Evolutionary conservation across 1,140 invertebrate genomes (phyloP).

Genomic region (Chelonus insularis): DNA sequence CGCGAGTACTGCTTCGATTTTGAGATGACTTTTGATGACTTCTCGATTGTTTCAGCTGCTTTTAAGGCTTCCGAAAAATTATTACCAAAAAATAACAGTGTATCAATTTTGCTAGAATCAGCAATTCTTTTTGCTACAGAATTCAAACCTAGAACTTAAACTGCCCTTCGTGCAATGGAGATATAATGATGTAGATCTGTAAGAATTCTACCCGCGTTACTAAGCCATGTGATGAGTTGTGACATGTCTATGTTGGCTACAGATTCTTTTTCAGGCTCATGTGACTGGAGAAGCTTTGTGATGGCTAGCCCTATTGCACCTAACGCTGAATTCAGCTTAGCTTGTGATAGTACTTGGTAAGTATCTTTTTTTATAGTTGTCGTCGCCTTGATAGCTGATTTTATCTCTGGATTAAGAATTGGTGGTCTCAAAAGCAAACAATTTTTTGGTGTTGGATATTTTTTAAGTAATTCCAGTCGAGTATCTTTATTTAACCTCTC

Average conservation of each 20-base stretch:
- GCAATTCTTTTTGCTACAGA: constrained; percentile 21
- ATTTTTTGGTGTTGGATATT: constrained; percentile 10
- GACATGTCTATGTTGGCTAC: background rate
- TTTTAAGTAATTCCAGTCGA: constrained; percentile 9
- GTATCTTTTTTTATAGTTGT: constrained; percentile 19
- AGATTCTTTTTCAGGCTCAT: background rate
- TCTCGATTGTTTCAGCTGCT: constrained; percentile 27
- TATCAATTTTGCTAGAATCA: constrained; percentile 6
- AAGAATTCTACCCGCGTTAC: constrained; percentile 18
- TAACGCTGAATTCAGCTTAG: constrained; percentile 7
- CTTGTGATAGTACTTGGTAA: constrained; percentile 9
- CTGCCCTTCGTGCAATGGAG: too few species aligned
- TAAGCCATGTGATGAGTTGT: background rate
- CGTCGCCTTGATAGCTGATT: constrained; percentile 2
- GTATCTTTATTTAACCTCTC: constrained; percentile 4
- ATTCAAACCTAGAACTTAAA: too few species aligned
- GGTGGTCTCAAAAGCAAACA: constrained; percentile 12
- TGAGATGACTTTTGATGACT: constrained; percentile 17
- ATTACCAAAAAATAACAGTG: constrained; percentile 22
- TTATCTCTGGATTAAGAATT: constrained; percentile 15
- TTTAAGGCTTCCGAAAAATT: constrained; percentile 27
- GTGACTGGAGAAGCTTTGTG: background rate
- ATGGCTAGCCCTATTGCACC: constrained; percentile 2
- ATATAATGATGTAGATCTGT: too few species aligned
- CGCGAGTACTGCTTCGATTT: background rate